Conservation (phyloP, 2,113 vertebrate genomes). For the Phyllostomus hastatus region DNA sequence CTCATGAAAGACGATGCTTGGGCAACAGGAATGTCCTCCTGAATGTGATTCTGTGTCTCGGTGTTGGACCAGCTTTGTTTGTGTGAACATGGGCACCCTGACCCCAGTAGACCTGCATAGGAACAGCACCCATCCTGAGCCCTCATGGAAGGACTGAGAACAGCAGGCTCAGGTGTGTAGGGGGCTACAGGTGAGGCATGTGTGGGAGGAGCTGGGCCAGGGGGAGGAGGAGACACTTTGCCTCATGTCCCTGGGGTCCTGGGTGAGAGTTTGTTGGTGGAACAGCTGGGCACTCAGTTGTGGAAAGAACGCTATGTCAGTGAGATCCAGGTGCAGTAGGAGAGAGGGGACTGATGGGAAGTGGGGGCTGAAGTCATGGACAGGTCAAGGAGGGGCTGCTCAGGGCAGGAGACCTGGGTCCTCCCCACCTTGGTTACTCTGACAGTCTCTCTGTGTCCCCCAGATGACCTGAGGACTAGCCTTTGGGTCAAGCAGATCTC, state of each 20-base stretch:
- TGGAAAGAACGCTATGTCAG: neutral
- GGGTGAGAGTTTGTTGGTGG: neutral
- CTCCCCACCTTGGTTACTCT: neutral
- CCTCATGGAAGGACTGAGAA: neutral
- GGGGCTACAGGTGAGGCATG: neutral
- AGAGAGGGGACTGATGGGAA: neutral
- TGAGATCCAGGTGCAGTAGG: neutral
- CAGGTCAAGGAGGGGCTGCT: neutral
- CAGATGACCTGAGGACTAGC: neutral
- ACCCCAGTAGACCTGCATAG: accelerated
- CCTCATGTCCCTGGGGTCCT: accelerated
- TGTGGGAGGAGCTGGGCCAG: neutral
- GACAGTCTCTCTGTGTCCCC: neutral
- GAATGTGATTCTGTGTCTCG: neutral
- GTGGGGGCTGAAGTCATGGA: accelerated
- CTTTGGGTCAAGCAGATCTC: neutral
- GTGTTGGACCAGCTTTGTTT: neutral
- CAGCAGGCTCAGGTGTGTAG: neutral
- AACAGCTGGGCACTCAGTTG: accelerated
- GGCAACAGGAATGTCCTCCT: no score
- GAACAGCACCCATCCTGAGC: accelerated
- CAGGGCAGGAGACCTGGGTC: neutral
- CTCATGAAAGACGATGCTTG: neutral
- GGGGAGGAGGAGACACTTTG: neutral
- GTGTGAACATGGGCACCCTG: neutral